Evolutionary conservation across 2,113 vertebrate genomes (phyloP).

Genomic region (Hippopotamus amphibius): DNA sequence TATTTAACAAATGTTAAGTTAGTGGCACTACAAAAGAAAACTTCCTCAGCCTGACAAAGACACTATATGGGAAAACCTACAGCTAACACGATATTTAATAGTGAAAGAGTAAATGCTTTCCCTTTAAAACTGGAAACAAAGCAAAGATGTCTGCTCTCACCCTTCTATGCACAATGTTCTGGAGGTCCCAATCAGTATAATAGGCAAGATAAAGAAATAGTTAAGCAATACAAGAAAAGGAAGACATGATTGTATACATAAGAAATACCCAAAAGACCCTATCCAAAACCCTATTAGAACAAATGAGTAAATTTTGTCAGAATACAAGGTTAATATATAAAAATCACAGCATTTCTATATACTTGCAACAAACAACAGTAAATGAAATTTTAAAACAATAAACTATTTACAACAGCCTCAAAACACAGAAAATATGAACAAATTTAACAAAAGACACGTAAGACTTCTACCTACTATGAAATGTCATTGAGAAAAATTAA

Average conservation of each 20-base stretch:
- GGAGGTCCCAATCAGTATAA: background rate
- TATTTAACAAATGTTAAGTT: conserved; percentile 12
- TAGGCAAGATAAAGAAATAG: background rate
- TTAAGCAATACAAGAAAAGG: background rate
- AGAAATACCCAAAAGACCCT: background rate
- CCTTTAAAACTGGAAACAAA: background rate
- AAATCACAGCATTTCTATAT: background rate
- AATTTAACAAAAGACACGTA: background rate
- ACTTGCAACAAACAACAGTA: background rate
- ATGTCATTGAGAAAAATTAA: background rate
- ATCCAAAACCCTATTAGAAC: background rate
- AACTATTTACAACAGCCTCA: background rate
- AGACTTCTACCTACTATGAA: background rate
- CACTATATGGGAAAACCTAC: background rate
- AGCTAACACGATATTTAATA: background rate
- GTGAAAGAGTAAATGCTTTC: background rate
- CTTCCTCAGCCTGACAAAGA: background rate
- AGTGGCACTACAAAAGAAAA: background rate
- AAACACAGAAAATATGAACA: background rate
- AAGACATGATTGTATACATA: background rate
- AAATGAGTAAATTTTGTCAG: background rate
- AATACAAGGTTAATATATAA: background rate
- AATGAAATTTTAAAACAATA: conserved; percentile 37
- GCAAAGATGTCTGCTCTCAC: background rate
- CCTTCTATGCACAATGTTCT: background rate